These are phyloP conservation scores for Crotalus horridus DNA, from an alignment of 2,113 vertebrate species.

Conservation along the genomic window DNA sequence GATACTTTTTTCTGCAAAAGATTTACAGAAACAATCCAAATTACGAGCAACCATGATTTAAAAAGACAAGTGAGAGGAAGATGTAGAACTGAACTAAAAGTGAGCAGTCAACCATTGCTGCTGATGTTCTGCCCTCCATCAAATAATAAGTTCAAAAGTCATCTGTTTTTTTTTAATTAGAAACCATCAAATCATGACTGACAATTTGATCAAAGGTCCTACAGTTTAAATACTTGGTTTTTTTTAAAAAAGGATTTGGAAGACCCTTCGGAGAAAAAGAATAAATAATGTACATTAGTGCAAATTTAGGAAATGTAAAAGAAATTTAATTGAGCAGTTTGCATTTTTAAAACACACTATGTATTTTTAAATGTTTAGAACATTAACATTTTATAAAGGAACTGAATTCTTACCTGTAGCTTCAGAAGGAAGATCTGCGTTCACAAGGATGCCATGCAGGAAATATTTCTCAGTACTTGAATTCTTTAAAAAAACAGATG, in stretches of 20 bases:
- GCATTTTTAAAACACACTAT: neutral
- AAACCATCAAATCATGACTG: neutral
- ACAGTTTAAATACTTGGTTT: neutral
- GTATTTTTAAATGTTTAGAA: neutral
- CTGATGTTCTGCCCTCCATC: neutral
- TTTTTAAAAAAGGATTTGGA: neutral
- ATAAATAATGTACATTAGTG: neutral
- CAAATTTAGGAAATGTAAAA: neutral
- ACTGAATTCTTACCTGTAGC: constrained; percentile 60
- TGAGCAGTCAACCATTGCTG: neutral
- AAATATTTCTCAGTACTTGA: constrained; percentile 65
- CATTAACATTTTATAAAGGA: neutral
- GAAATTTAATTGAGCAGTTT: neutral
- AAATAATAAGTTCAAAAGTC: neutral
- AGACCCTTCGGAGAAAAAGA: neutral
- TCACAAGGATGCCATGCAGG: constrained; percentile 62
- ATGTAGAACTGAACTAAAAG: neutral
- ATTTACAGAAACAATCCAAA: neutral
- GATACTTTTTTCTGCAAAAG: constrained; percentile 45
- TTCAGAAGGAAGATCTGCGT: constrained; percentile 58
- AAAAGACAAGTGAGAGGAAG: neutral
- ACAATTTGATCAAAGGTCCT: neutral
- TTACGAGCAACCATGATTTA: neutral
- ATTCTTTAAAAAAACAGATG: constrained; percentile 60
- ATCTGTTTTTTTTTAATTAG: neutral